Evolutionary conservation across 2,888 invertebrate species (phyloP).

Genomic region (Acrocera orbiculus): DNA sequence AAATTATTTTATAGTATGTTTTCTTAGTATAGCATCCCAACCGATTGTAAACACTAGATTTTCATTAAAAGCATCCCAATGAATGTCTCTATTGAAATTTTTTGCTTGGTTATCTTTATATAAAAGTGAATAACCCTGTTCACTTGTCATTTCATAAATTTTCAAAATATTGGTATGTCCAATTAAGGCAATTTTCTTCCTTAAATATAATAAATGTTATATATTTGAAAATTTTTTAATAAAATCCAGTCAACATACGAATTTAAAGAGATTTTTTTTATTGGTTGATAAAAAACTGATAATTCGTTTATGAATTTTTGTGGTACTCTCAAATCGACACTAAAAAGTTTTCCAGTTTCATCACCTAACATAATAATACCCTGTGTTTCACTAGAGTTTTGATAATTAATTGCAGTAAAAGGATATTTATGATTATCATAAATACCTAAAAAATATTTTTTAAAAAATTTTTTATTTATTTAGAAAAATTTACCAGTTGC

Average conservation of each 20-base stretch:
- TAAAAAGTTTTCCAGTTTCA: slow-evolving; percentile 15
- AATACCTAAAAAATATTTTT: slow-evolving; percentile 9
- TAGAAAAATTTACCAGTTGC: slow-evolving; percentile 16
- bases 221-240: too few species aligned
- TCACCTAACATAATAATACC: slow-evolving; percentile 15
- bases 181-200: slow-evolving; percentile 15
- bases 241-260: too few species aligned
- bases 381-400: slow-evolving; percentile 8
- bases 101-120: slow-evolving; percentile 15
- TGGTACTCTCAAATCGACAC: slow-evolving; percentile 14
- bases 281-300: slow-evolving; percentile 15
- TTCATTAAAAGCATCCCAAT: slow-evolving; percentile 12
- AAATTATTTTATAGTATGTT: slow-evolving; percentile 13
- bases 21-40: slow-evolving; percentile 15
- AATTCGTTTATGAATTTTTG: slow-evolving; percentile 12
- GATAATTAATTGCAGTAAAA: slow-evolving; percentile 16
- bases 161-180: slow-evolving; percentile 16
- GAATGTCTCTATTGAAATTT: slow-evolving; percentile 16
- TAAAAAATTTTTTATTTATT: not conserved
- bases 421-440: slow-evolving; percentile 14
- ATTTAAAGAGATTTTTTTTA: slow-evolving; percentile 15
- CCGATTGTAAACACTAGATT: slow-evolving; percentile 14
- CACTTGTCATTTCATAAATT: slow-evolving; percentile 9
- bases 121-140: slow-evolving; percentile 6
- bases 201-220: too few species aligned